These are phyloP conservation scores for Spinibarbus caldwelli DNA, from an alignment of 2,797 vertebrate genomes.

Conservation along the genomic window DNA sequence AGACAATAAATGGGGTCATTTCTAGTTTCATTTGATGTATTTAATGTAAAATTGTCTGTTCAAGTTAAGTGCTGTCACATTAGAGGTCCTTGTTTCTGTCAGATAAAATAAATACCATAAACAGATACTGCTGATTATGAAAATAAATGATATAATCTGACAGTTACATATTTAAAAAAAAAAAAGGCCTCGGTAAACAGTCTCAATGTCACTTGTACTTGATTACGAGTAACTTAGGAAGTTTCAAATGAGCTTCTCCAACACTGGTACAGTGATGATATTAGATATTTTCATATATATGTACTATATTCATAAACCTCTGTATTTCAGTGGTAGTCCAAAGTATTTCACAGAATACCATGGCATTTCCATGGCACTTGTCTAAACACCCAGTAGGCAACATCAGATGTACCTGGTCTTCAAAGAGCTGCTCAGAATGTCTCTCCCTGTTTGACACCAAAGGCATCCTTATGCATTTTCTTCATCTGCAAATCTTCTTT, in stretches of 20 bases:
- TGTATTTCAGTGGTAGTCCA: background rate
- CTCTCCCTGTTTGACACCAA: constrained; percentile 35
- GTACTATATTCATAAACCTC: background rate
- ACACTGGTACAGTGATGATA: too few species aligned
- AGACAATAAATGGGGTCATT: background rate
- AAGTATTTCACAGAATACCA: constrained; percentile 1
- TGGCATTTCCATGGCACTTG: background rate
- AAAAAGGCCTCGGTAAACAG: too few species aligned
- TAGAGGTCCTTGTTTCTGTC: background rate
- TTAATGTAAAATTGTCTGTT: background rate
- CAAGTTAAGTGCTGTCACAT: background rate
- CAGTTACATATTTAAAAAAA: background rate
- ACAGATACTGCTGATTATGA: background rate
- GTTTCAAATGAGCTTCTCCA: background rate
- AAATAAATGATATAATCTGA: background rate
- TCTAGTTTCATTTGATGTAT: background rate
- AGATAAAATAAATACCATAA: background rate
- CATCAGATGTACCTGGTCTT: constrained; percentile 17
- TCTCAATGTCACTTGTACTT: too few species aligned
- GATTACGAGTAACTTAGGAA: background rate
- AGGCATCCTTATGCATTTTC: constrained; percentile 27
- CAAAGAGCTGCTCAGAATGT: constrained; percentile 40
- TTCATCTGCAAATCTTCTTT: background rate
- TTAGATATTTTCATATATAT: background rate
- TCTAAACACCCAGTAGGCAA: constrained; percentile 30